Conservation (phyloP, 2,888 invertebrate species). For the Eristalinus aeneus region DNA sequence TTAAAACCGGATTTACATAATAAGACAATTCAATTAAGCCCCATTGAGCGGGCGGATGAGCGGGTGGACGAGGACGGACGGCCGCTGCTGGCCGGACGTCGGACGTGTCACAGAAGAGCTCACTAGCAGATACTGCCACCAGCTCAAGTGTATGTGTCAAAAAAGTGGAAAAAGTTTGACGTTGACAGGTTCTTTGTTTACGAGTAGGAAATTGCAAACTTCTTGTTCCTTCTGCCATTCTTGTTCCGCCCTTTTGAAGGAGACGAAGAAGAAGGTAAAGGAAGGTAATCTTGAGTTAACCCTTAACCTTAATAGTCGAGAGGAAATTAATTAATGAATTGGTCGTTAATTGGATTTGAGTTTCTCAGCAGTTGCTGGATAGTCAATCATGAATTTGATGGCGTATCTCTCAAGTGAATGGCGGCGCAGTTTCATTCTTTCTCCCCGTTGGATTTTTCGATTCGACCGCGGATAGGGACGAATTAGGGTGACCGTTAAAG, state of each 20-base stretch:
- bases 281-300: conserved; percentile 39
- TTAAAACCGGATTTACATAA: conserved; percentile 67
- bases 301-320: conserved; percentile 53
- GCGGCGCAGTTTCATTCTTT: background rate
- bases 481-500: background rate
- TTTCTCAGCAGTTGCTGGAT: conserved; percentile 5
- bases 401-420: background rate
- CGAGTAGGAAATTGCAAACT: background rate
- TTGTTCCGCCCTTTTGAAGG: conserved; percentile 10
- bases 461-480: background rate
- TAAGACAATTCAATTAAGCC: conserved; percentile 65
- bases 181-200: conserved; percentile 3
- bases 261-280: conserved; percentile 14
- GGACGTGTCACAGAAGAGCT: background rate
- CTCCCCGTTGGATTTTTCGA: background rate
- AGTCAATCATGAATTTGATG: background rate
- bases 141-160: conserved; percentile 18
- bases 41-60: background rate
- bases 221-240: background rate
- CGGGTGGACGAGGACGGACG: background rate
- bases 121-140: background rate
- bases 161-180: conserved; percentile 5
- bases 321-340: conserved; percentile 46
- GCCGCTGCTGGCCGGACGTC: background rate
- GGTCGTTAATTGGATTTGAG: conserved; percentile 55